These are phyloP conservation scores for Cheilosia scutellata DNA, from an alignment of 2,888 invertebrate genomes.

Conservation along the genomic window DNA sequence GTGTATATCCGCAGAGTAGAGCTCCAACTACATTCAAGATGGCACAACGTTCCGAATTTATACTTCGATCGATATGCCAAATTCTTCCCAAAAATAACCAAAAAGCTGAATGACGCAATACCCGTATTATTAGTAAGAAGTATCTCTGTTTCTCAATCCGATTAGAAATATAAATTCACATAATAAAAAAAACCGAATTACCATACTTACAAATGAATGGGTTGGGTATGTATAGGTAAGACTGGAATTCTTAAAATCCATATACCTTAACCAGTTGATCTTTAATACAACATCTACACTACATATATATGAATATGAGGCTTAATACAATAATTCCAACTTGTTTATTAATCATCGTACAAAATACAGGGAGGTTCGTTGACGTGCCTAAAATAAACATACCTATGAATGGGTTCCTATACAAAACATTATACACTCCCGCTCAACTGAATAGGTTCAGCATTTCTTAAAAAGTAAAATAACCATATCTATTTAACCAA, in stretches of 20 bases:
- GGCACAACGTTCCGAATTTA: constrained; percentile 3
- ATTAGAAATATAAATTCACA: neutral
- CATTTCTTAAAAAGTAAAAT: too few relatives aligned
- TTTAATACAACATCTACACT: neutral
- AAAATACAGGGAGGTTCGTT: too few relatives aligned
- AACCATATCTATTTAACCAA: too few relatives aligned
- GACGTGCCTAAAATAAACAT: too few relatives aligned
- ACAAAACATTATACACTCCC: too few relatives aligned
- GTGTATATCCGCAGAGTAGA: neutral
- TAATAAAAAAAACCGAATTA: neutral
- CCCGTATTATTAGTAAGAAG: too few relatives aligned
- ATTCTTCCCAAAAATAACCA: neutral
- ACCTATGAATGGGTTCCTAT: too few relatives aligned
- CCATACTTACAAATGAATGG: neutral
- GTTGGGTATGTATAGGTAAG: too few relatives aligned
- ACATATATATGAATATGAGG: too few relatives aligned
- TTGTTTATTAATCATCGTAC: too few relatives aligned
- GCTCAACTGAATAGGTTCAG: too few relatives aligned
- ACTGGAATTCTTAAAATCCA: neutral
- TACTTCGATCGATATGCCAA: neutral
- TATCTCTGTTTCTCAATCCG: neutral
- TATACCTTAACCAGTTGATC: neutral
- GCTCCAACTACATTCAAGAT: neutral
- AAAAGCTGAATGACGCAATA: constrained; percentile 16
- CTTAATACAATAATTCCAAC: too few relatives aligned